These are phyloP conservation scores for Poeciliopsis paucimaculata DNA, from an alignment of 2,797 vertebrate species.

Conservation along the genomic window DNA sequence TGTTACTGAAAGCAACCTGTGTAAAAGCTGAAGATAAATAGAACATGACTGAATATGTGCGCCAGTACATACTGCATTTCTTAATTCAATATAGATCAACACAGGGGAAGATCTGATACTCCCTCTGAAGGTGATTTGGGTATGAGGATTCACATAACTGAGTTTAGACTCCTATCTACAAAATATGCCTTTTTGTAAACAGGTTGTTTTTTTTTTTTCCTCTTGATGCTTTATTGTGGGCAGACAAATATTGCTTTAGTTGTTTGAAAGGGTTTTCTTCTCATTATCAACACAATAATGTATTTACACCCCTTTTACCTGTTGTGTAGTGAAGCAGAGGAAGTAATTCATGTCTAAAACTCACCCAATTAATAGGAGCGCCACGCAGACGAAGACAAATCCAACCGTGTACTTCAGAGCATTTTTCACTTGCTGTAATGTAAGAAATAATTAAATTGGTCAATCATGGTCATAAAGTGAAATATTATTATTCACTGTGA, in stretches of 20 bases:
- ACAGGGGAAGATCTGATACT: slow-evolving; percentile 3
- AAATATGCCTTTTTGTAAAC: slow-evolving; percentile 39
- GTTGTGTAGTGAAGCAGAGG: slow-evolving; percentile 47
- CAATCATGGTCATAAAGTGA: slow-evolving; percentile 54
- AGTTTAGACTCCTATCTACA: slow-evolving; percentile 2
- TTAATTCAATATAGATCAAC: slow-evolving; percentile 19
- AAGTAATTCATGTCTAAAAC: slow-evolving; percentile 51
- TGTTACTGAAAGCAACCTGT: slow-evolving; percentile 40
- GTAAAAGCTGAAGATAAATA: slow-evolving; percentile 50
- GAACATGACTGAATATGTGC: slow-evolving; percentile 30
- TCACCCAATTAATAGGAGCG: slow-evolving; percentile 96
- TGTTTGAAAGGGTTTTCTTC: slow-evolving; percentile 48
- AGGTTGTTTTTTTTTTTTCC: not conserved
- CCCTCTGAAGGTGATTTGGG: slow-evolving; percentile 14
- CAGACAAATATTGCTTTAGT: slow-evolving; percentile 40
- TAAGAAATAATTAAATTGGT: slow-evolving; percentile 65
- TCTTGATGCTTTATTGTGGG: slow-evolving; percentile 37
- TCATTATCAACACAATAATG: slow-evolving; percentile 64
- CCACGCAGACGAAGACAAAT: slow-evolving; percentile 89
- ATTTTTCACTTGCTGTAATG: slow-evolving; percentile 92
- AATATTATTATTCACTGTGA: slow-evolving; percentile 64
- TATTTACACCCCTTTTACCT: slow-evolving; percentile 36
- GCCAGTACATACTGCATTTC: slow-evolving; percentile 35
- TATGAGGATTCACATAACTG: slow-evolving; percentile 13
- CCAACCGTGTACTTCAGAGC: slow-evolving; percentile 94